Base-by-base conservation (phyloP, 2,797 vertebrate species). In the Phalanger gymnotis region DNA sequence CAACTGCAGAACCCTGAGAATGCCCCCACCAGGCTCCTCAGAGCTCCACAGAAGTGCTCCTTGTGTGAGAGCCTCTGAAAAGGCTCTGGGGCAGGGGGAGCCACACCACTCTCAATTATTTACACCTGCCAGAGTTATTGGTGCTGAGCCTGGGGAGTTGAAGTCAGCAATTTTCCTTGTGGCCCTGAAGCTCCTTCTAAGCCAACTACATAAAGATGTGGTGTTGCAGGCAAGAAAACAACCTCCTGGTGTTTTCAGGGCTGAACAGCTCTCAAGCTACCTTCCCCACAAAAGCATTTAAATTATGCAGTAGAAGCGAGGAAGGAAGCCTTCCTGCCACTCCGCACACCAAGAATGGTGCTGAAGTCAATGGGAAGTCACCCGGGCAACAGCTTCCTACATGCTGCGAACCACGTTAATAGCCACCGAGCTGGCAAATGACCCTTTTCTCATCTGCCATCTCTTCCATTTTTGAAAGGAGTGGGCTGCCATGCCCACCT, bases 51-150 rank as follows among this genome's bases (percentile, higher is more conserved):
- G 31, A 56, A 54, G 56, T 55, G 89, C 27, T 81, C n/a, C 91
- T 53, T 52, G 51, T 28, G 56, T 52, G 54, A 61, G 94, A 55
- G 81, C 89, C 54, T 92, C 93, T 28, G 58, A 34, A 34, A 61
- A 61, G 58, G 14, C 61, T 34, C 34, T 47, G 52, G 1, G 54
- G 91, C 53, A 96, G 94, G 52, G 52, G 92, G 55, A 87, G 92
- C 11, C 31, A 40, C 91, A 90, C 19, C 7, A 58, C 93, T 96
- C 56, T 95, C 56, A 55, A 92, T 95, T 97, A 97, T 93, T 97
- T 95, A 95, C 40, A 87, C 91, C 57, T 0, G 55, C 0, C 47
- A 57, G 55, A 94, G 93, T 7, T 87, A 31, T 54, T 92, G 28
- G 57, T 53, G 51, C 93, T 55, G 90, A 96, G 94, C 91, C 3